phyloP scores from a whole-genome alignment of 2,113 vertebrate species.

The Triplophysa tibetana region DNA sequence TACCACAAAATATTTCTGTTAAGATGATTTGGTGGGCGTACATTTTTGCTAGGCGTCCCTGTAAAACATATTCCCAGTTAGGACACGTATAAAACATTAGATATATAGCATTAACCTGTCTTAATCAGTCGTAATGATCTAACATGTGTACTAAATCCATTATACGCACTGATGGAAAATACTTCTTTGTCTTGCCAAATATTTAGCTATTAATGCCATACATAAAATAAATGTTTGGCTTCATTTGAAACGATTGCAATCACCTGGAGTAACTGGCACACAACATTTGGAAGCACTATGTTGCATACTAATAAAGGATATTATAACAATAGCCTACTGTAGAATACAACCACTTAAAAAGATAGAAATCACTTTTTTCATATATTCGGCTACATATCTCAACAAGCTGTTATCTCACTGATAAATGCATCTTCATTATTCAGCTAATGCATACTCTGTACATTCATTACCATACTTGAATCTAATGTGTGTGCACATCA shows the following conservation, averaged over 20 bases:
- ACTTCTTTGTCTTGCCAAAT: too few species aligned
- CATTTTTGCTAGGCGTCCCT: too few species aligned
- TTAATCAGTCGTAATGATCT: too few species aligned
- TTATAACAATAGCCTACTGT: neutral
- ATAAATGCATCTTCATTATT: neutral
- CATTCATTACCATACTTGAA: neutral
- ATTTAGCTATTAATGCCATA: too few species aligned
- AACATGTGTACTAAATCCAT: too few species aligned
- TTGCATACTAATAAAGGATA: neutral
- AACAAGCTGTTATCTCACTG: neutral
- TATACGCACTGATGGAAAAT: too few species aligned
- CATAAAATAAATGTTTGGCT: constrained; percentile 27
- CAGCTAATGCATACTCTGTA: neutral
- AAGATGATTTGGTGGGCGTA: too few species aligned
- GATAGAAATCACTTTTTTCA: too few species aligned
- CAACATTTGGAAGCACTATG: neutral
- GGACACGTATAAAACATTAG: too few species aligned
- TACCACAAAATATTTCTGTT: too few species aligned
- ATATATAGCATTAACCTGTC: too few species aligned
- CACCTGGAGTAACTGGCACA: neutral
- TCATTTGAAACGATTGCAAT: constrained; percentile 25
- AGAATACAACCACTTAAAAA: neutral
- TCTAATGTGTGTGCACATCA: neutral
- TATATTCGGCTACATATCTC: neutral
- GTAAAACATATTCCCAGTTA: too few species aligned